Conservation (phyloP, 1,140 invertebrate genomes). For the Camponotus vicinus region DNA sequence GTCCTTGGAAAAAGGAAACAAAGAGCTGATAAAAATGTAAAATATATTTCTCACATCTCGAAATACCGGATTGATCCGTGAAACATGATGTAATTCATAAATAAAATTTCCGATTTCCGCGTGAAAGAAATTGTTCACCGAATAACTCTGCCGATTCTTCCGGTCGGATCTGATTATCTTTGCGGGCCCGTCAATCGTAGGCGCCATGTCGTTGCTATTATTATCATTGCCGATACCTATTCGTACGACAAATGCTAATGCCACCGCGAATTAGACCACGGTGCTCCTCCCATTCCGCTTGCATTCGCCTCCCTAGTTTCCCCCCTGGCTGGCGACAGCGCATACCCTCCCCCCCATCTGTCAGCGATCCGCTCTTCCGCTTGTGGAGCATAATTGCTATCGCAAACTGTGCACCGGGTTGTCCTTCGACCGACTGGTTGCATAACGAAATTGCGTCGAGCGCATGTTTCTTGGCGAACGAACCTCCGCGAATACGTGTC, state of each 20-base stretch:
- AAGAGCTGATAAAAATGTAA: not conserved
- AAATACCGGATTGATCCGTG: not conserved
- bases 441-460: constrained; percentile 71
- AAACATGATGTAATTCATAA: not conserved
- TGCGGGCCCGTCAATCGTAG: constrained; percentile 23
- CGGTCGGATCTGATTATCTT: constrained; percentile 26
- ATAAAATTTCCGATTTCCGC: not conserved
- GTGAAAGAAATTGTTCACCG: not conserved
- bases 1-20: not conserved
- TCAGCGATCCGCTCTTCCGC: constrained; percentile 69
- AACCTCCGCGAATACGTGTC: constrained; percentile 38
- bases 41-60: not conserved
- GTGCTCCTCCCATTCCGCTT: constrained; percentile 43
- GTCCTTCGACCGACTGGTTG: constrained; percentile 77
- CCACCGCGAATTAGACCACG: constrained; percentile 77
- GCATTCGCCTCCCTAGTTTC: constrained; percentile 10
- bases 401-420: constrained; percentile 55
- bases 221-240: constrained; percentile 37
- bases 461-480: constrained; percentile 23
- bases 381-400: constrained; percentile 71
- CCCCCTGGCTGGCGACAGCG: not conserved
- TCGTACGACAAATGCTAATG: constrained; percentile 78
- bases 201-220: constrained; percentile 49
- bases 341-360: constrained; percentile 51
- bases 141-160: not conserved